A percentile compares a stretch with the other conserved stretches of the same genome.
Conservation (phyloP, 1,140 invertebrate genomes). For the Eriocheir sinensis region DNA sequence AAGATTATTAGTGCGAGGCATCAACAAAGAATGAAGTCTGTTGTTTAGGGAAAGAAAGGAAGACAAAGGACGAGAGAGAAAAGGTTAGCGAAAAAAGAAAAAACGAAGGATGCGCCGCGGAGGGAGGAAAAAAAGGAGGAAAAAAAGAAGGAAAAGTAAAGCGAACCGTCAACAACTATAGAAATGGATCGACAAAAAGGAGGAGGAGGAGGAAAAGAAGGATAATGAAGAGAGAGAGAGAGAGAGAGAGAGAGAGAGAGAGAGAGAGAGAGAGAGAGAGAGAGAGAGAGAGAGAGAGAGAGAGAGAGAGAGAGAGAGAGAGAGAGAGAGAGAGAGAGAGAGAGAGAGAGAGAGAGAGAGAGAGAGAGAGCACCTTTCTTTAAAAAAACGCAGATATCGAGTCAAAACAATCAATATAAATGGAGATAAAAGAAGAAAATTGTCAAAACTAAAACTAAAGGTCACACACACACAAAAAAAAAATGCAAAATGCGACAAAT, state of each 20-base stretch:
- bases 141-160: not conserved
- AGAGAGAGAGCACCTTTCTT: no score
- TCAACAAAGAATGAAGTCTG: not conserved
- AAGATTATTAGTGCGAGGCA: not conserved
- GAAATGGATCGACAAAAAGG: no score
- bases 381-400: no score
- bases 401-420: no score
- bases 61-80: not conserved
- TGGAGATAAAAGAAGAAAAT: no score
- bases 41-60: constrained; percentile 20
- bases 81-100: not conserved
- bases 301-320: not conserved
- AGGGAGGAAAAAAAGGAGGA: not conserved
- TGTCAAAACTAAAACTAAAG: no score
- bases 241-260: constrained; percentile 5
- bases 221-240: not conserved
- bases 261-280: constrained; percentile 28
- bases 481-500: no score
- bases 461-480: no score
- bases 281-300: constrained; percentile 33
- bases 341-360: constrained; percentile 8
- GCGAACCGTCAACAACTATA: no score
- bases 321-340: constrained; percentile 19
- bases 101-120: not conserved
- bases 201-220: not conserved